Evolutionary conservation across 2,113 vertebrate genomes (phyloP).

Genomic region (Oxyura jamaicensis): DNA sequence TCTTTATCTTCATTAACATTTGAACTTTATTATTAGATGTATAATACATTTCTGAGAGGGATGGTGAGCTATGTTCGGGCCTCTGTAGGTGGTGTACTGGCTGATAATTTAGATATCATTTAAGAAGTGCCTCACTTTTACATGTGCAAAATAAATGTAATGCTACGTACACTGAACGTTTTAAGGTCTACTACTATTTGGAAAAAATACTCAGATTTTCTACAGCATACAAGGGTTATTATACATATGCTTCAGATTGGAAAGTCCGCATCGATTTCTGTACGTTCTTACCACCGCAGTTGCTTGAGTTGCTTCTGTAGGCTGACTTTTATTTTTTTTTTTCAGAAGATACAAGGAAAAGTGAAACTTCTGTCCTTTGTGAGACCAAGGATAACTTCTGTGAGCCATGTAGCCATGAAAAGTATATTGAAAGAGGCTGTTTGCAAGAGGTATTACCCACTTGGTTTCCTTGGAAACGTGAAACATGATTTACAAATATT

Average conservation of each 20-base stretch:
- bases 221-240: neutral
- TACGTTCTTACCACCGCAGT: accelerated
- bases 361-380: neutral
- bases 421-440: slow-evolving; percentile 33
- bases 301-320: neutral
- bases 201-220: neutral
- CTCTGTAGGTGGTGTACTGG: neutral
- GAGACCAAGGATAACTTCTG: neutral
- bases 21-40: neutral
- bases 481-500: slow-evolving; percentile 72
- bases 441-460: slow-evolving; percentile 54
- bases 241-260: neutral
- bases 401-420: slow-evolving; percentile 27
- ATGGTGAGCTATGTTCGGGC: neutral
- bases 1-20: neutral
- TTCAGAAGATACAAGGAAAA: neutral
- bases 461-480: slow-evolving; percentile 71
- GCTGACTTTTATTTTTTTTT: neutral
- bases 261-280: neutral
- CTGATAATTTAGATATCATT: neutral
- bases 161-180: neutral
- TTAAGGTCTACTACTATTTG: neutral
- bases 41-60: neutral
- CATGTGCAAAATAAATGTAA: neutral
- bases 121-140: neutral